Conservation (phyloP, 2,113 vertebrate species). For the Saccopteryx bilineata region DNA sequence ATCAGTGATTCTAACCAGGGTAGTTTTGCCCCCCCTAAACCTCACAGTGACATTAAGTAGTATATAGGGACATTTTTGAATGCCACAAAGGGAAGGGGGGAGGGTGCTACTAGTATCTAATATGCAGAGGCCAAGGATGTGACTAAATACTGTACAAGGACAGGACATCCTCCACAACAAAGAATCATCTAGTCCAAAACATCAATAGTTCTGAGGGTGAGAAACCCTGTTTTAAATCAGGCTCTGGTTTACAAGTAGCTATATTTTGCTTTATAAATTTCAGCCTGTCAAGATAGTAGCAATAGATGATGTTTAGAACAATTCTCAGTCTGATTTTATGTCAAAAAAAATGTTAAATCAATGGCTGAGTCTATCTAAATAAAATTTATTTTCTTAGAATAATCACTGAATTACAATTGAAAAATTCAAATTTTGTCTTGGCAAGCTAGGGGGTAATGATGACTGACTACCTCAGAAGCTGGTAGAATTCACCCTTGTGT, state of each 20-base stretch:
- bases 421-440: slow-evolving; percentile 50
- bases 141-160: neutral
- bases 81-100: neutral
- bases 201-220: neutral
- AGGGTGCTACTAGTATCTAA: neutral
- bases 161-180: neutral
- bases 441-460: neutral
- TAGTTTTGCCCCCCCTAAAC: rapidly evolving
- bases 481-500: neutral
- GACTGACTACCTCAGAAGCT: slow-evolving; percentile 16
- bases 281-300: slow-evolving; percentile 16
- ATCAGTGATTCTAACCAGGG: neutral
- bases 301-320: slow-evolving; percentile 14
- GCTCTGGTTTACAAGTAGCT: neutral
- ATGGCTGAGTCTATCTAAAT: neutral
- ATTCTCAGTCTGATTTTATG: slow-evolving; percentile 44
- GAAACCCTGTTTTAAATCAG: neutral
- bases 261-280: slow-evolving; percentile 25
- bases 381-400: slow-evolving; percentile 15
- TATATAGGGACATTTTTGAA: neutral
- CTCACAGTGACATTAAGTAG: neutral
- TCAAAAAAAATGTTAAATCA: slow-evolving; percentile 11
- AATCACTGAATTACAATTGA: slow-evolving; percentile 17
- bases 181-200: neutral
- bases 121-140: neutral